A percentile compares a stretch with the other conserved stretches of the same genome.
These are phyloP conservation scores for Gymnobelideus leadbeateri DNA, from an alignment of 2,113 vertebrate genomes.

Conservation along the genomic window DNA sequence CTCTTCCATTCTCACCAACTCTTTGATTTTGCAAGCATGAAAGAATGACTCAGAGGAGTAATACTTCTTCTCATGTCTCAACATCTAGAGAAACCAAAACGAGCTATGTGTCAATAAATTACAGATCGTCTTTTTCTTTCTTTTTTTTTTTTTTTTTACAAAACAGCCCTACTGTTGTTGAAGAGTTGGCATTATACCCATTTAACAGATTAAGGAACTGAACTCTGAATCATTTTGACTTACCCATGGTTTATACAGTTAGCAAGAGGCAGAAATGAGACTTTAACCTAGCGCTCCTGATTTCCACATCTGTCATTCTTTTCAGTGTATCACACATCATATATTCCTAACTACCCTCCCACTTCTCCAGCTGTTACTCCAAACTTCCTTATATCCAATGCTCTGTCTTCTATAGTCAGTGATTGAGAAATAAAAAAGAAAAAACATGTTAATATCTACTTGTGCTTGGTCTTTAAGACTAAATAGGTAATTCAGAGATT, in stretches of 20 bases:
- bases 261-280: neutral
- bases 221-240: neutral
- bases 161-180: neutral
- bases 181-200: neutral
- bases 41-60: neutral
- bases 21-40: neutral
- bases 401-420: neutral
- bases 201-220: neutral
- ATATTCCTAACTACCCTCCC: neutral
- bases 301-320: neutral
- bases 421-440: neutral
- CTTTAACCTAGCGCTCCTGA: neutral
- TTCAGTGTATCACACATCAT: neutral
- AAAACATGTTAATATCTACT: neutral
- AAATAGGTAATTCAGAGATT: neutral
- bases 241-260: neutral
- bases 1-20: constrained; percentile 23
- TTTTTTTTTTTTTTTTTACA: too few relatives aligned
- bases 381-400: neutral
- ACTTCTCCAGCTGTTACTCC: neutral
- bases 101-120: neutral
- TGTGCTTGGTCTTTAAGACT: neutral
- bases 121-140: neutral
- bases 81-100: neutral
- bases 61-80: neutral